phyloP scores from a whole-genome alignment of 1,140 invertebrate genomes.

The Drosophila bocki region DNA sequence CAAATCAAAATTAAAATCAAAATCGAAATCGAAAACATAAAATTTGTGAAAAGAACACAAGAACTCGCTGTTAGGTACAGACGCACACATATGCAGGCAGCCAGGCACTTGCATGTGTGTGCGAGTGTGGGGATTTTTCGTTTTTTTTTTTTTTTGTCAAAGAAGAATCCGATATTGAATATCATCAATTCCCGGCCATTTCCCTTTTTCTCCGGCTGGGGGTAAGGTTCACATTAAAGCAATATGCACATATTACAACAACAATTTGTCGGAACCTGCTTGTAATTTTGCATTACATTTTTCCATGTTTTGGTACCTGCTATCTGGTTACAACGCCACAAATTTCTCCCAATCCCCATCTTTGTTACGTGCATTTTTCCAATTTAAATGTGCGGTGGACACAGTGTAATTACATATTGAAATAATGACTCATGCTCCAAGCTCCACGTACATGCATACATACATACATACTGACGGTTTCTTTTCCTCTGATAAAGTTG shows the following conservation, averaged over 20 bases:
- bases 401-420: slow-evolving; percentile 5
- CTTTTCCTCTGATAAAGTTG: slow-evolving; percentile 1
- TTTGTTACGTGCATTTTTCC: slow-evolving; percentile 20
- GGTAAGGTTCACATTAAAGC: slow-evolving; percentile 12
- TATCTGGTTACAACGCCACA: slow-evolving; percentile 7
- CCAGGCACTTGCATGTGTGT: slow-evolving; percentile 8
- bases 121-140: slow-evolving; percentile 12
- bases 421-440: slow-evolving; percentile 17
- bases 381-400: slow-evolving; percentile 16
- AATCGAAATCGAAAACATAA: slow-evolving; percentile 1
- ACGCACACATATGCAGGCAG: slow-evolving; percentile 11
- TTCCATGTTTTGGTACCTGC: not conserved
- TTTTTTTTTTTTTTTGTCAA: slow-evolving; percentile 27
- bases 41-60: slow-evolving; percentile 4
- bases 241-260: not conserved
- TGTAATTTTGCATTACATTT: not conserved
- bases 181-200: slow-evolving; percentile 42
- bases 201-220: slow-evolving; percentile 16
- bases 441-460: slow-evolving; percentile 2
- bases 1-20: not conserved
- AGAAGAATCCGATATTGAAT: slow-evolving; percentile 35
- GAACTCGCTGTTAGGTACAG: slow-evolving; percentile 17
- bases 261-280: not conserved
- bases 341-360: slow-evolving; percentile 3
- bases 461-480: not conserved